A percentile compares a stretch with the other conserved stretches of the same genome.
phyloP scores from a whole-genome alignment of 2,797 vertebrate species.

The Acanthornis magna region DNA sequence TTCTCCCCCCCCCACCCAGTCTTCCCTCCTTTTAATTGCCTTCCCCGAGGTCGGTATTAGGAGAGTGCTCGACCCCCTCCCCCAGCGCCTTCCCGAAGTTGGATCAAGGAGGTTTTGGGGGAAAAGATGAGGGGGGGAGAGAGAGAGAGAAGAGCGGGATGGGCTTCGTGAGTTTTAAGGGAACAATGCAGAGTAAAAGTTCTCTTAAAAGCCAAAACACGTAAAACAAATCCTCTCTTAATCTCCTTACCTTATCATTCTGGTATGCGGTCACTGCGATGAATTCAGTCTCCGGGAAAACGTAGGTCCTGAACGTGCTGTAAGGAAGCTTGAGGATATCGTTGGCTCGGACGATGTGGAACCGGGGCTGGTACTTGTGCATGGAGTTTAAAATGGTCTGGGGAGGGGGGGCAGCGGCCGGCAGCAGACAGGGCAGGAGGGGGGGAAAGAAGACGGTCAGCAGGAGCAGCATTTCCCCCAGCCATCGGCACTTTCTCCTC shows the following conservation, averaged over 20 bases:
- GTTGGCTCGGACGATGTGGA: constrained; percentile 96
- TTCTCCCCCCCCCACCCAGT: not conserved
- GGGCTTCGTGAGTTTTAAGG: constrained; percentile 41
- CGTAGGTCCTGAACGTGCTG: constrained; percentile 96
- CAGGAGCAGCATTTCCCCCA: not conserved
- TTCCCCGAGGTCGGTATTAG: not conserved
- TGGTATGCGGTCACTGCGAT: constrained; percentile 98
- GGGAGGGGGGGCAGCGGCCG: not conserved
- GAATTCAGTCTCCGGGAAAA: constrained; percentile 98
- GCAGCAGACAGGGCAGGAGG: not conserved
- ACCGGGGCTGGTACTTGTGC: constrained; percentile 98
- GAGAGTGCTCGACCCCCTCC: not conserved
- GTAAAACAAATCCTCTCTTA: constrained; percentile 40
- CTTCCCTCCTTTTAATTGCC: not conserved
- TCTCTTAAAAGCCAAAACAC: constrained; percentile 41
- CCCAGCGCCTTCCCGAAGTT: not conserved
- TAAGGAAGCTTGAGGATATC: constrained; percentile 97
- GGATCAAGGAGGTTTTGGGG: not conserved
- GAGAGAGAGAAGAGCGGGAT: not conserved
- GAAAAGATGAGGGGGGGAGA: not conserved
- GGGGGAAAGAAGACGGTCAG: constrained; percentile 1
- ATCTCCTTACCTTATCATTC: constrained; percentile 92
- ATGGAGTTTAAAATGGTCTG: constrained; percentile 98
- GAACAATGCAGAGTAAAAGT: constrained; percentile 54
- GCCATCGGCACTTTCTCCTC: constrained; percentile 32